These are phyloP conservation scores for Troides aeacus DNA, from an alignment of 2,888 invertebrate genomes.

Conservation along the genomic window DNA sequence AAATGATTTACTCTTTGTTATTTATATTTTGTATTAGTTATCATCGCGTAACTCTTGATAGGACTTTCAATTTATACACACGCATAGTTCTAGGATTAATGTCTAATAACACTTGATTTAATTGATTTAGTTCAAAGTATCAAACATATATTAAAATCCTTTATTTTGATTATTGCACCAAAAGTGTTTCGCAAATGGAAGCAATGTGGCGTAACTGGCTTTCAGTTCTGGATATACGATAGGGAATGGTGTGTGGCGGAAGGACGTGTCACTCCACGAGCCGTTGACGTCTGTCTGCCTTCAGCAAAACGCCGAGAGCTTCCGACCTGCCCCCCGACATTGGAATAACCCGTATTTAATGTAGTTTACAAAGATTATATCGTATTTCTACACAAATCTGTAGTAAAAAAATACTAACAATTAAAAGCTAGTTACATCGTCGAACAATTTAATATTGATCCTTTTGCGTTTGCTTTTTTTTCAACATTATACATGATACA, in stretches of 20 bases:
- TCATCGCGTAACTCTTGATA: slow-evolving; percentile 68
- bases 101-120: slow-evolving; percentile 50
- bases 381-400: slow-evolving; percentile 4
- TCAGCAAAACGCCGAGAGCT: slow-evolving; percentile 61
- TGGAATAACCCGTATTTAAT: slow-evolving; percentile 40
- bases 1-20: too few species aligned
- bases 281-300: slow-evolving; percentile 67
- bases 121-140: slow-evolving; percentile 43
- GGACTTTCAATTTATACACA: slow-evolving; percentile 71
- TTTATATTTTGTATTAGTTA: too few species aligned
- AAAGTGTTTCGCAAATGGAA: slow-evolving; percentile 39
- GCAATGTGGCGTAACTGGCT: slow-evolving; percentile 49
- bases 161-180: slow-evolving; percentile 36
- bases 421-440: too few species aligned
- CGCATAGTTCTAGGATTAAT: slow-evolving; percentile 10
- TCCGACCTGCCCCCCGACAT: slow-evolving; percentile 71
- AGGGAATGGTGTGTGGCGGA: slow-evolving; percentile 56
- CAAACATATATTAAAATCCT: slow-evolving; percentile 10
- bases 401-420: neutral
- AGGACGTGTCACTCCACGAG: slow-evolving; percentile 73
- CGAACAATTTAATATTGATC: neutral
- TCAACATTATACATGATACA: too few species aligned
- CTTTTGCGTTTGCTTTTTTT: too few species aligned
- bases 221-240: slow-evolving; percentile 34
- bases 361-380: slow-evolving; percentile 41